Conservation (phyloP, 2,888 invertebrate species). For the Teleiodes luculella region DNA sequence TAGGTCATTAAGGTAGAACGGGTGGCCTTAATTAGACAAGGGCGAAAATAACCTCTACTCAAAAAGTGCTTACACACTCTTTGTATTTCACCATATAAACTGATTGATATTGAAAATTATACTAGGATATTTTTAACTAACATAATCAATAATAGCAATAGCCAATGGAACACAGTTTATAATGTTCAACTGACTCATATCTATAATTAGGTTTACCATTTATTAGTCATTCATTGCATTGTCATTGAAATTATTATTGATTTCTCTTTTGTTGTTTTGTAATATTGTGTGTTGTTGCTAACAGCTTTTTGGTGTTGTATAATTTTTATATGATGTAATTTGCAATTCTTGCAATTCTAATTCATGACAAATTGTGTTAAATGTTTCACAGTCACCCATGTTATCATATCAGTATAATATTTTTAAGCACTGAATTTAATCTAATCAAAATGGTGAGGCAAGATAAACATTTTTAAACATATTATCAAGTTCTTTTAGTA, state of each 20-base stretch:
- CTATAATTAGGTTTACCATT: conserved; percentile 11
- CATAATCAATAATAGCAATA: no score
- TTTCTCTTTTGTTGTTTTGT: not conserved
- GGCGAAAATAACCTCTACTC: no score
- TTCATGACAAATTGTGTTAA: conserved; percentile 23
- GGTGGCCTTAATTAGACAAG: no score
- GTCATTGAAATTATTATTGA: not conserved
- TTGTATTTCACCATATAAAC: no score
- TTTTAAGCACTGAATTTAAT: conserved; percentile 20
- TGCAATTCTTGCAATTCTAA: not conserved
- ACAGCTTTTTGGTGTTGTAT: no score
- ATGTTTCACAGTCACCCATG: conserved; percentile 27
- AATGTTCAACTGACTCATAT: conserved; percentile 28
- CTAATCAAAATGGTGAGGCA: conserved; percentile 18
- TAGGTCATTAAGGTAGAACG: no score
- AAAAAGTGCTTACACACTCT: no score
- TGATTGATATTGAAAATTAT: no score
- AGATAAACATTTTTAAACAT: conserved; percentile 11
- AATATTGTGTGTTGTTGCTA: no score
- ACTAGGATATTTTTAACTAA: no score
- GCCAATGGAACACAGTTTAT: no score
- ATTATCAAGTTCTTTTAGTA: not conserved
- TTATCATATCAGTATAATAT: conserved; percentile 32
- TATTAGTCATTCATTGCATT: conserved; percentile 1
- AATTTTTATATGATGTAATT: no score